Evolutionary conservation across 2,113 vertebrate species (phyloP).

Genomic region (Drymodes brunneopygia): DNA sequence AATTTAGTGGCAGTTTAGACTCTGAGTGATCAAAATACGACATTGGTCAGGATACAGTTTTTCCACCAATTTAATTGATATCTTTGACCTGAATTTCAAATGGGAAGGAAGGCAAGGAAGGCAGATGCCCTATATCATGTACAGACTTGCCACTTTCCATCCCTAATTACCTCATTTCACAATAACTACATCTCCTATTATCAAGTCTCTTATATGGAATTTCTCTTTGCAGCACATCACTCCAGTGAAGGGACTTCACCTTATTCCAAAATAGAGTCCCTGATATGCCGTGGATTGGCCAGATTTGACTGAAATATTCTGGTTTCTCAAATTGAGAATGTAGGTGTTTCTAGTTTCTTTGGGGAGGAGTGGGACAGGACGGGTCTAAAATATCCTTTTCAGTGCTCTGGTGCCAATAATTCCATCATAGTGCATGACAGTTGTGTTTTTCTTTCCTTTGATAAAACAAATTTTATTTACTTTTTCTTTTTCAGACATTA

Average conservation of each 20-base stretch:
- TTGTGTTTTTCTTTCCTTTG: neutral
- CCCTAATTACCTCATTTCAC: neutral
- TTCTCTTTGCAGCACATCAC: neutral
- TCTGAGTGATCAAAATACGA: neutral
- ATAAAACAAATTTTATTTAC: neutral
- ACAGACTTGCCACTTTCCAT: neutral
- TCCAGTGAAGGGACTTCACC: neutral
- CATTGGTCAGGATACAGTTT: neutral
- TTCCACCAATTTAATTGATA: neutral
- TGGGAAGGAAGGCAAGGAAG: neutral
- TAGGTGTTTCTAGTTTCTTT: neutral
- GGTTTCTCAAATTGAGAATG: neutral
- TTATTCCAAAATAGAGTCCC: neutral
- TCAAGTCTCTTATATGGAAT: neutral
- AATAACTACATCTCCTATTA: neutral
- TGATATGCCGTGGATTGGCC: neutral
- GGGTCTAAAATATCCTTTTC: neutral
- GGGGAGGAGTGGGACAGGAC: neutral
- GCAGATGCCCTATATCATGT: neutral
- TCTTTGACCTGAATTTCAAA: neutral
- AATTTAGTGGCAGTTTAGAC: neutral
- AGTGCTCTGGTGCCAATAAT: neutral
- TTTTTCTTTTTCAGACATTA: neutral
- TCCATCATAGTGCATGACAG: fast-evolving
- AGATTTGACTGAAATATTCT: neutral